These are phyloP conservation scores for Calephelis perditalis DNA, from an alignment of 2,888 invertebrate species.

Conservation along the genomic window DNA sequence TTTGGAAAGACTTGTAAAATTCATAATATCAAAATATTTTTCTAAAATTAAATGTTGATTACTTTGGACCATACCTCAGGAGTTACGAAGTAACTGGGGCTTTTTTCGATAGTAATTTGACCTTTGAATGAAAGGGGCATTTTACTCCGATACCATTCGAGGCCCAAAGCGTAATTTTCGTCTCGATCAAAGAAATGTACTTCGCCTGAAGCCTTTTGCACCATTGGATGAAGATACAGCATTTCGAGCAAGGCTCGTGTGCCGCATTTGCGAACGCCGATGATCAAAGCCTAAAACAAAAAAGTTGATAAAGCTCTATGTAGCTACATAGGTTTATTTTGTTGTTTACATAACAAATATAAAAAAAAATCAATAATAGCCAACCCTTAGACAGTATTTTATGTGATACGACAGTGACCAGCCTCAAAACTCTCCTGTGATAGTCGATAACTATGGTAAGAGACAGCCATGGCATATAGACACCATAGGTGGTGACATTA, in stretches of 20 bases:
- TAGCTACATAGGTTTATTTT: no score
- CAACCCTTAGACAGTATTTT: no score
- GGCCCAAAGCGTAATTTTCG: constrained; percentile 93
- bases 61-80: constrained; percentile 82
- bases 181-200: constrained; percentile 98
- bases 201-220: constrained; percentile 95
- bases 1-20: no score
- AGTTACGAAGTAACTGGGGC: constrained; percentile 98
- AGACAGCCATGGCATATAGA: no score
- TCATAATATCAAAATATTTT: no score
- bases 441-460: no score
- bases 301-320: neutral
- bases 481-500: no score
- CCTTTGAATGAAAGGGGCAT: constrained; percentile 96
- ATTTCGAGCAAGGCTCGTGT: constrained; percentile 97
- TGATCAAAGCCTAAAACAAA: constrained; percentile 85
- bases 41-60: no score
- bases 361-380: no score
- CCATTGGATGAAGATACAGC: constrained; percentile 94
- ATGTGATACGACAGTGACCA: no score
- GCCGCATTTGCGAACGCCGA: constrained; percentile 97
- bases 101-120: constrained; percentile 97
- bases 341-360: no score
- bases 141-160: constrained; percentile 96
- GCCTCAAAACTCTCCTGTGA: no score